Conservation (phyloP, 1,140 invertebrate genomes). For the Meloidogyne chitwoodi region DNA sequence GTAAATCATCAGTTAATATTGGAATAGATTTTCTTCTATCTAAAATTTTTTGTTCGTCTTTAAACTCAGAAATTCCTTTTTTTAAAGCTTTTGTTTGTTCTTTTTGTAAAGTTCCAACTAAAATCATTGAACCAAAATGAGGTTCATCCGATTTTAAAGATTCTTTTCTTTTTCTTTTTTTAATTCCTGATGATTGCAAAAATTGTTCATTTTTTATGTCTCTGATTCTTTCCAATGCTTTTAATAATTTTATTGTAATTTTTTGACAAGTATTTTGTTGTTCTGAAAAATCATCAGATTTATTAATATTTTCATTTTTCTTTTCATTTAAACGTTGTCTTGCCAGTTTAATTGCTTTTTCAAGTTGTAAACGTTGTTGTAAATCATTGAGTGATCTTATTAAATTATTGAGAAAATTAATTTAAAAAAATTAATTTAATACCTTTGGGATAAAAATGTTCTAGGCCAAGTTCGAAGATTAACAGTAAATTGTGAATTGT, state of each 20-base stretch:
- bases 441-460: constrained; percentile 14
- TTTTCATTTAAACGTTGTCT: not conserved
- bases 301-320: not conserved
- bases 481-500: not conserved
- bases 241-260: not conserved
- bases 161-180: not conserved
- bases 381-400: constrained; percentile 8
- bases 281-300: not conserved
- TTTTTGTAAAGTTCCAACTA: constrained; percentile 12
- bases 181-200: constrained; percentile 2
- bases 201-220: constrained; percentile 8
- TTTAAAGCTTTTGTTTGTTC: not conserved
- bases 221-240: not conserved
- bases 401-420: not conserved
- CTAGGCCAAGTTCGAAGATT: constrained; percentile 11
- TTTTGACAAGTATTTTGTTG: not conserved
- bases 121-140: constrained; percentile 17
- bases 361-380: constrained; percentile 15
- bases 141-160: not conserved
- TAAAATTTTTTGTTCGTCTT: not conserved
- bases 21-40: constrained; percentile 1
- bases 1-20: constrained; percentile 2
- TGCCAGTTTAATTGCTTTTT: constrained; percentile 5
- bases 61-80: not conserved
- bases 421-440: not conserved